A percentile compares a stretch with the other conserved stretches of the same genome.
Evolutionary conservation across 30 jellyfish, hydroid and myxozoan genomes (phyloP).

Genomic region (Hydractinia echinata): DNA sequence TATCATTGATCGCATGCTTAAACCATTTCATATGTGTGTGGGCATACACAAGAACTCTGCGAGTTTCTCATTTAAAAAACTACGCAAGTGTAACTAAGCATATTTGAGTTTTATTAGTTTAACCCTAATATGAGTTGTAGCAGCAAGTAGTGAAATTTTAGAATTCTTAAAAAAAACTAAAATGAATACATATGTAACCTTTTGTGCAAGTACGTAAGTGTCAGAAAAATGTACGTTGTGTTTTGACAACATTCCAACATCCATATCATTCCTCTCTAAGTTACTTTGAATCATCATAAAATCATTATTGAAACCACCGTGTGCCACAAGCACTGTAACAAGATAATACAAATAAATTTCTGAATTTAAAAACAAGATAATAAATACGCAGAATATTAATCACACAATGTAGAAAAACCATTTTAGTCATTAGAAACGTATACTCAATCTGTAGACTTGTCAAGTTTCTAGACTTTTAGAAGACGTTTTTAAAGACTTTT

Average conservation of each 20-base stretch:
- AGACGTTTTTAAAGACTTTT: too few relatives aligned
- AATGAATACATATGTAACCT: not conserved
- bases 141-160: too few relatives aligned
- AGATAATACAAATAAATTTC: not conserved
- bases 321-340: constrained; percentile 18
- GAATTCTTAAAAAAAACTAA: not conserved
- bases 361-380: not conserved
- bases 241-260: not conserved
- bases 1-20: too few relatives aligned
- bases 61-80: not conserved
- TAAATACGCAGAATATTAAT: not conserved
- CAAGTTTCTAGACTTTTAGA: too few relatives aligned
- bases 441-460: too few relatives aligned
- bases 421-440: too few relatives aligned
- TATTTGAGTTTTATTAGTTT: too few relatives aligned
- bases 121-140: too few relatives aligned
- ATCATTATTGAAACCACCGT: constrained; percentile 21
- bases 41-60: not conserved
- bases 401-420: not conserved
- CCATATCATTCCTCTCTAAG: constrained; percentile 3
- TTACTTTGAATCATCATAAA: constrained; percentile 25
- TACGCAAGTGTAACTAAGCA: too few relatives aligned
- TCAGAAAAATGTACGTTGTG: constrained; percentile 3
- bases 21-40: too few relatives aligned
- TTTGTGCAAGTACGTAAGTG: constrained; percentile 21